Base-by-base conservation (phyloP, 2,797 vertebrate species). In the Siniperca obscura region DNA sequence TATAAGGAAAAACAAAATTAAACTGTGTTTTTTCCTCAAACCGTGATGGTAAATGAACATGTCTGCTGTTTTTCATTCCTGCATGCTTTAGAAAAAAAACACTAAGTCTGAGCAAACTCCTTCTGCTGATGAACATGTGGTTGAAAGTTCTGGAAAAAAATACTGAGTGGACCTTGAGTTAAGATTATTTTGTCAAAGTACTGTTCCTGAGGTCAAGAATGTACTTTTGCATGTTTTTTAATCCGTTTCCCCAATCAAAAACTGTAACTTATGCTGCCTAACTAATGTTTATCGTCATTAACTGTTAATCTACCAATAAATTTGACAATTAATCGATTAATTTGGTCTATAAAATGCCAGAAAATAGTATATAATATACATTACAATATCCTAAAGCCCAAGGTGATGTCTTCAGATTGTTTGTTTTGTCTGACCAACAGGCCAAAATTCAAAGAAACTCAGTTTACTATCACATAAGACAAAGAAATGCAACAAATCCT, bases 241-340 rank as follows among this genome's bases (percentile, higher is more conserved):
- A 67, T 67, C 30, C 7, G 10, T 42, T 25, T 69, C 3, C 14
- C 22, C 30, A 13, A 56, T 59, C 14, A 11, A 55, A 55, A 38
- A 9, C 10, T 27, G 9, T 50, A 38, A 5, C 13, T 34, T 34
- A 25, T 40, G 7, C 22, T 57, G 19, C 55, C 30, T 30, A 60
- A 59, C 40, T 5, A 70, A 11, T 5, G 0, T 14, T 22, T 7
- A 52, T 21, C 16, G 1, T n/a, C 16, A 19, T 27, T 46, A 66
- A 30, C 17, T 14, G 19, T 53, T 22, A 53, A 22, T 22, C 19
- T 3, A 52, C 3, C 3, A 66, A 16, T 16, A 9, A 0, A 38
- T n/a, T 9, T 25, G 50, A 40, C 22, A 25, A 12, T 55, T 7
- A 27, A n/a, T 16, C 0, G 0, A 14, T 27, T 38, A 0, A 3